Conservation (phyloP, 2,113 vertebrate species). For the Myotis davidii region DNA sequence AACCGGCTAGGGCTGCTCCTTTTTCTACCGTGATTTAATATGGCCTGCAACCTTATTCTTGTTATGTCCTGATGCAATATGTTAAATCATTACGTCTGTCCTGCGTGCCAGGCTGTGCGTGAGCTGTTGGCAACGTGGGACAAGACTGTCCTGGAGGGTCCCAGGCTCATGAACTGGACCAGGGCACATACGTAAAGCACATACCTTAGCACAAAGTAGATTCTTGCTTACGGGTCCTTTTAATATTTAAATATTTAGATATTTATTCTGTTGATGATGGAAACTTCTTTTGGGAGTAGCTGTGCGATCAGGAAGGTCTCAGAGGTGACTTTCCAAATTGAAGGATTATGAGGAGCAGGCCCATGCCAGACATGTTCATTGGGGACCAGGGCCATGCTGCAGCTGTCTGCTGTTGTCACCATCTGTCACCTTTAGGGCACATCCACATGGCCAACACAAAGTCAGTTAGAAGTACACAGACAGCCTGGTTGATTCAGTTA, state of each 20-base stretch:
- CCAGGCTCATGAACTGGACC: neutral
- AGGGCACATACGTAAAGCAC: neutral
- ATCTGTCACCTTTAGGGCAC: slow-evolving; percentile 48
- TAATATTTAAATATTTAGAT: neutral
- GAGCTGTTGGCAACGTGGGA: neutral
- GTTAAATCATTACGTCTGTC: neutral
- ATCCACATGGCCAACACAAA: neutral
- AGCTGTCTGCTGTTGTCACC: neutral
- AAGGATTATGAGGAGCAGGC: neutral
- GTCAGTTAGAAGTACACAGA: neutral
- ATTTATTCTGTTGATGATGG: neutral
- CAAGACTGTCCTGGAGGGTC: rapidly evolving
- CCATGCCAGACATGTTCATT: rapidly evolving
- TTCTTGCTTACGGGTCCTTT: neutral
- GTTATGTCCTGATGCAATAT: neutral
- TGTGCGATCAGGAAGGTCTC: neutral
- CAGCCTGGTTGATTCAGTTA: neutral
- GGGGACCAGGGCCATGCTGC: neutral
- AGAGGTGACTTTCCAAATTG: neutral
- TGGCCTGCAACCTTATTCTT: neutral
- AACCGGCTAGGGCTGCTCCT: no score
- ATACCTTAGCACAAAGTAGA: neutral
- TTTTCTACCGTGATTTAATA: neutral
- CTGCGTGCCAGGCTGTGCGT: neutral
- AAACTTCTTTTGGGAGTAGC: slow-evolving; percentile 14